Percentiles rank a stretch among this genome's conserved stretches.
Evolutionary conservation across 2,888 invertebrate genomes (phyloP).

Genomic region (Drosophila ezoana): DNA sequence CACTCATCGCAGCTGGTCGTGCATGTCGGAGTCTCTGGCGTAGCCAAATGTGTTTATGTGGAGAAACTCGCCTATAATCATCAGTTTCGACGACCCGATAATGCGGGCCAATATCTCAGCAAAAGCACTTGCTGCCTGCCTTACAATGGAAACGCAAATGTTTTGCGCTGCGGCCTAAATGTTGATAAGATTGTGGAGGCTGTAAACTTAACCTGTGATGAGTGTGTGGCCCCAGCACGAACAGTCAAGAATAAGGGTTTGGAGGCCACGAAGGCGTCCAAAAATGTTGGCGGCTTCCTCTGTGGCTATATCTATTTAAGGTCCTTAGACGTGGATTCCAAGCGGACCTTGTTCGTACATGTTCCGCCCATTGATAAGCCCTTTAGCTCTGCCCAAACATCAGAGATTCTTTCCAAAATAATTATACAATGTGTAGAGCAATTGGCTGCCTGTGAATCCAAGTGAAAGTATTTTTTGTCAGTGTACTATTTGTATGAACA

Average conservation of each 20-base stretch:
- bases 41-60: constrained; percentile 78
- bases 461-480: constrained; percentile 16
- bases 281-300: constrained; percentile 87
- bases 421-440: constrained; percentile 80
- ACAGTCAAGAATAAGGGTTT: constrained; percentile 15
- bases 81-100: constrained; percentile 81
- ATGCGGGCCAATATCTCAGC: constrained; percentile 71
- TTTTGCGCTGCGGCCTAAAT: constrained; percentile 79
- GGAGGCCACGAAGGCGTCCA: constrained; percentile 63
- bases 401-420: constrained; percentile 85
- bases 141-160: constrained; percentile 58
- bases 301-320: constrained; percentile 92
- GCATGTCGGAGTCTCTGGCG: constrained; percentile 84
- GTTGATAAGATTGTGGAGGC: constrained; percentile 85
- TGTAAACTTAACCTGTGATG: constrained; percentile 70
- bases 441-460: constrained; percentile 2
- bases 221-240: constrained; percentile 50
- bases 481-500: background rate
- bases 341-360: constrained; percentile 90
- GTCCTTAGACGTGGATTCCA: constrained; percentile 88
- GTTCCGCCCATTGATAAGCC: constrained; percentile 89
- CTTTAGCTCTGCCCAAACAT: constrained; percentile 87
- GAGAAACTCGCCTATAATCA: constrained; percentile 84
- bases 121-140: constrained; percentile 65
- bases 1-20: constrained; percentile 78